phyloP scores from a whole-genome alignment of 2,113 vertebrate genomes.

The Jacana jacana region DNA sequence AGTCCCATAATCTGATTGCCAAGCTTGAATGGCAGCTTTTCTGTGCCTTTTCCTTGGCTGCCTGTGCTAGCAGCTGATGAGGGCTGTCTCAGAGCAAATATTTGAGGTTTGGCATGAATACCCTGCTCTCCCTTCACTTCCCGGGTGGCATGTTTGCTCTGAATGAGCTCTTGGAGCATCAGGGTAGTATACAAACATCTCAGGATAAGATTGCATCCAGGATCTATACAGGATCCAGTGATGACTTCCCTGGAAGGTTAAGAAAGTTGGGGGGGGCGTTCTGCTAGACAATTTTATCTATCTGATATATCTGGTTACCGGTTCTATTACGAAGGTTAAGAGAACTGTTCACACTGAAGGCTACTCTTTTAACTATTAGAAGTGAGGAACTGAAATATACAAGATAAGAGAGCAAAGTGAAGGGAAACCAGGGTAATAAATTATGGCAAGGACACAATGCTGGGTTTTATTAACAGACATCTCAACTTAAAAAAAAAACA shows the following conservation, averaged over 20 bases:
- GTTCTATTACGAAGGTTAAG: background rate
- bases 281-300: background rate
- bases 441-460: background rate
- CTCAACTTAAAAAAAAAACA: background rate
- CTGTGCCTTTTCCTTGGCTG: background rate
- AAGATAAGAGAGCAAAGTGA: background rate
- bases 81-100: conserved; percentile 24
- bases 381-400: background rate
- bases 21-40: background rate
- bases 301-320: background rate
- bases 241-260: background rate
- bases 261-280: background rate
- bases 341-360: background rate
- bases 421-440: background rate
- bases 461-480: background rate
- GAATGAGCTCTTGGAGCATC: background rate
- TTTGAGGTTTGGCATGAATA: conserved; percentile 42
- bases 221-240: background rate
- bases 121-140: background rate
- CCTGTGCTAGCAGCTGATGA: background rate
- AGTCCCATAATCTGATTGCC: background rate
- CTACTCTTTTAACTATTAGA: background rate
- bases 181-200: background rate
- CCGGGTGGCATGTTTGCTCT: conserved; percentile 25
- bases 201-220: background rate